Evolutionary conservation across 2,113 vertebrate species (phyloP), one percentile per base, ranked within the genome.

Genomic region (Meleagris gallopavo): DNA sequence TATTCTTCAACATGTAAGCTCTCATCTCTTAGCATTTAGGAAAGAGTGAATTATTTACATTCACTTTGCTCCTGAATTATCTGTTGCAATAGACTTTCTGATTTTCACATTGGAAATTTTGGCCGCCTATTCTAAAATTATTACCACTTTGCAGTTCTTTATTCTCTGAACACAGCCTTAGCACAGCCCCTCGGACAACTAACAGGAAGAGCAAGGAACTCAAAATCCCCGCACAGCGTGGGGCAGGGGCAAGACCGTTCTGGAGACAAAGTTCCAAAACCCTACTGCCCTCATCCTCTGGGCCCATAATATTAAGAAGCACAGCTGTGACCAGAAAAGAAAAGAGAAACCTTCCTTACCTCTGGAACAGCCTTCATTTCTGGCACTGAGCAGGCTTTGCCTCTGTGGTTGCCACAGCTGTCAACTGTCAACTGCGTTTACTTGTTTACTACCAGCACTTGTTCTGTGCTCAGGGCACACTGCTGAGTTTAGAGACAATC

Each of bases 311-410:
- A 70, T 36, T 4, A 29, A 91, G 32, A 22, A 58, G 6, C 14
- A 22, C 18, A 65, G 43, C 17, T 62, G 10, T n/a, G n/a, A 40
- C 38, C 73, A 45, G 4, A 13, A 10, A 27, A 88, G 36, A 25
- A 25, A 64, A 71, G 29, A 34, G 5, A 77, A 25, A 72, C 6
- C 13, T 76, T 62, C 54, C 94, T 95, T 96, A 97, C 97, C 96
- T 97, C 93, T 57, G 69, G 21, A 83, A 57, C n/a, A 65, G 88
- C 58, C 20, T 46, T 95, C 96, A 97, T 97, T 60, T 45, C 74
- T 69, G 69, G 71, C 83, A 79, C 75, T 2, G 11, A 38, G 46
- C 40, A 52, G 81, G 40, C 41, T 90, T 70, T 81, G 43, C 80
- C 46, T 78, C 74, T 29, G 38, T 3, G 0, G 67, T 78, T 83